These are phyloP conservation scores for Emys orbicularis DNA, from an alignment of 2,797 vertebrate species.

Conservation along the genomic window DNA sequence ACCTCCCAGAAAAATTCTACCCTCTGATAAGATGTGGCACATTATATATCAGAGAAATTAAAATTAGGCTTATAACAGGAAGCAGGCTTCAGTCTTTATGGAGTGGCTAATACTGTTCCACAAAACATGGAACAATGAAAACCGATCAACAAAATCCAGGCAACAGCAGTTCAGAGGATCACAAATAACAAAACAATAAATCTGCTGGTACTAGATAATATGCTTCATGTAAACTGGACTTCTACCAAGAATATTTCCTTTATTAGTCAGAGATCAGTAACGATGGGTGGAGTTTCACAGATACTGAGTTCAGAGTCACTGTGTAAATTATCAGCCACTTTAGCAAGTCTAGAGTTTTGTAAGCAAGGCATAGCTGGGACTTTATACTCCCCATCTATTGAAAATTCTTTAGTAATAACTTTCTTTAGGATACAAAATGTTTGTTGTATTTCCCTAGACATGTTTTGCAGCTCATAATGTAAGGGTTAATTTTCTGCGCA, in stretches of 20 bases:
- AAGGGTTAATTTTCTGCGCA: slow-evolving; percentile 29
- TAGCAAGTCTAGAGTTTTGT: neutral
- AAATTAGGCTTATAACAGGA: neutral
- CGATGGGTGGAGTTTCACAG: neutral
- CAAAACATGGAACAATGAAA: neutral
- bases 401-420: neutral
- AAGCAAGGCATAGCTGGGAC: neutral
- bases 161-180: neutral
- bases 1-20: neutral
- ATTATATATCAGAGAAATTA: neutral
- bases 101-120: neutral
- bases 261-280: neutral
- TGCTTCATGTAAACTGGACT: neutral
- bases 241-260: neutral
- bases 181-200: neutral
- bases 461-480: neutral
- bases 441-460: neutral
- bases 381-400: neutral
- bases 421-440: neutral
- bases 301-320: neutral
- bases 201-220: neutral
- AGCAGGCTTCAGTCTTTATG: neutral
- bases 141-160: neutral
- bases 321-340: neutral
- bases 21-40: neutral